These are phyloP conservation scores for Panagrolaimus sp. DNA, from an alignment of 1,140 invertebrate genomes.

Conservation along the genomic window DNA sequence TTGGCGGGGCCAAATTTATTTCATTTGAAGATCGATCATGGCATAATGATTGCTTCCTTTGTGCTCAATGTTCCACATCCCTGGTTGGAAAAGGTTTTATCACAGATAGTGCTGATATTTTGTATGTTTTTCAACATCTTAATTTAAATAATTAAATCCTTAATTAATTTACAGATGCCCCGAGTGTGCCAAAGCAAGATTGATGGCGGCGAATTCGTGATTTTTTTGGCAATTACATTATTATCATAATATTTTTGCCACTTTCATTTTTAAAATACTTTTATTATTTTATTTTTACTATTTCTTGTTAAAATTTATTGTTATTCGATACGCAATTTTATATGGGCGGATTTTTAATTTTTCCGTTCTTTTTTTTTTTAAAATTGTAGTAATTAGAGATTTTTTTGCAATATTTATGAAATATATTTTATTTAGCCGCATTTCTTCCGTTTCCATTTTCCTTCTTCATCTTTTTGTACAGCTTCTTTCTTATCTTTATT, in stretches of 20 bases:
- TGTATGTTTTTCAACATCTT: constrained; percentile 60
- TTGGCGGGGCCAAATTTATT: constrained; percentile 96
- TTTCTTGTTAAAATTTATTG: neutral
- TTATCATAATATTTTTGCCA: too few relatives aligned
- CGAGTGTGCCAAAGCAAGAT: constrained; percentile 79
- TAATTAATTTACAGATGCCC: constrained; percentile 68
- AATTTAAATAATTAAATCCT: neutral
- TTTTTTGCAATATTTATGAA: too few relatives aligned
- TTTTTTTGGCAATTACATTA: neutral
- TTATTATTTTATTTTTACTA: neutral
- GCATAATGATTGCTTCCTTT: constrained; percentile 93
- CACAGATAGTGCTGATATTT: constrained; percentile 89
- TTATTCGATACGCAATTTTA: neutral
- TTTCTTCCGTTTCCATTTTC: too few relatives aligned
- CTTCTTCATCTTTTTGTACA: too few relatives aligned
- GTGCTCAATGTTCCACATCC: constrained; percentile 72
- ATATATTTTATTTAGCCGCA: too few relatives aligned
- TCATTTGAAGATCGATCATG: constrained; percentile 98
- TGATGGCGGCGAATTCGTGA: constrained; percentile 47
- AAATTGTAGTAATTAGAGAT: too few relatives aligned
- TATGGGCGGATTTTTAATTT: too few relatives aligned
- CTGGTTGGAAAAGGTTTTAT: constrained; percentile 97
- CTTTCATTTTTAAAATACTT: neutral
- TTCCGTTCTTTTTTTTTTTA: too few relatives aligned
- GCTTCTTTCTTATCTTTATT: too few relatives aligned